phyloP scores from a whole-genome alignment of 2,113 vertebrate genomes.

The Colossoma macropomum region DNA sequence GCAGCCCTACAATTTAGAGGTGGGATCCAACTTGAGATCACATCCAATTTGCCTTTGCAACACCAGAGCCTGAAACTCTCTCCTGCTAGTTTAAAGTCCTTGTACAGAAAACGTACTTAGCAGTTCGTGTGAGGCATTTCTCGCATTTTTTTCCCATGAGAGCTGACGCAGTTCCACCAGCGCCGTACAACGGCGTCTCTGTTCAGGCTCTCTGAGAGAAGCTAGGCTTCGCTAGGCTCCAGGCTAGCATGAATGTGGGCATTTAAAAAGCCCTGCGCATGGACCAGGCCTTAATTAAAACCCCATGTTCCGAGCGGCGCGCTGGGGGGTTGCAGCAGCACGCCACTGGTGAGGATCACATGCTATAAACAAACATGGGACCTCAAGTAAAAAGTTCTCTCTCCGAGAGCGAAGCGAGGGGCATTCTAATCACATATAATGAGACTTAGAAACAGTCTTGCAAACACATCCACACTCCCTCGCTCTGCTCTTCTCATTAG shows the following conservation, averaged over 20 bases:
- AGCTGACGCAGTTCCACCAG: constrained; percentile 69
- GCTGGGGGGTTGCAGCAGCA: constrained; percentile 62
- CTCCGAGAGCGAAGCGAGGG: constrained; percentile 17
- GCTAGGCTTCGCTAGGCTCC: constrained; percentile 65
- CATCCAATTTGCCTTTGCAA: constrained; percentile 28
- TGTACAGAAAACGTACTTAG: constrained; percentile 62
- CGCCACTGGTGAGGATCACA: constrained; percentile 51
- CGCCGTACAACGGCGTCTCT: constrained; percentile 73
- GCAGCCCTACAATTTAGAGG: constrained; percentile 16
- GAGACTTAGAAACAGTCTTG: constrained; percentile 10
- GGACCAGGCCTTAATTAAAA: constrained; percentile 63
- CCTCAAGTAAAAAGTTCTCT: constrained; percentile 25
- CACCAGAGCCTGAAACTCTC: constrained; percentile 27
- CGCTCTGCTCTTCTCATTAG: constrained; percentile 21
- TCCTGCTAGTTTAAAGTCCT: constrained; percentile 50
- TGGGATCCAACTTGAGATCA: neutral
- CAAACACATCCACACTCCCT: neutral
- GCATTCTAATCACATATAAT: constrained; percentile 43
- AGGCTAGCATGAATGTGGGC: constrained; percentile 73
- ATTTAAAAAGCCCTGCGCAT: constrained; percentile 63
- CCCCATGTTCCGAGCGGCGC: constrained; percentile 58
- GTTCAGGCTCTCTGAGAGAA: constrained; percentile 65
- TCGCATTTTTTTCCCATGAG: constrained; percentile 58
- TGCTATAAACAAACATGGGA: constrained; percentile 65
- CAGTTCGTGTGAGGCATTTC: constrained; percentile 57